phyloP scores from a whole-genome alignment of 2,113 vertebrate genomes.

The Notarius lentiginosus region DNA sequence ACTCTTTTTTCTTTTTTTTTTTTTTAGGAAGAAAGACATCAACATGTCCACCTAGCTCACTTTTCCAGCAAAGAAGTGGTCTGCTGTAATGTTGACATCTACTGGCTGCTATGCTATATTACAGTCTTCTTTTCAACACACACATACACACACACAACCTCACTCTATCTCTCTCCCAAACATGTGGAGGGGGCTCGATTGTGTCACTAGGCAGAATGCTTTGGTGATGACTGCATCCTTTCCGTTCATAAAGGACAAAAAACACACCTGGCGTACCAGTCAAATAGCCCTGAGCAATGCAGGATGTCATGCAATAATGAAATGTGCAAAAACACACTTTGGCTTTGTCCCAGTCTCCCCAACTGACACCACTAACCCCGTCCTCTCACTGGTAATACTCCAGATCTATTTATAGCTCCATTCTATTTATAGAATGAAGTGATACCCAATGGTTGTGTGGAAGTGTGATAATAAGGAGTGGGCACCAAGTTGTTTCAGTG shows the following conservation, averaged over 20 bases:
- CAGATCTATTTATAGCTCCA: slow-evolving; percentile 32
- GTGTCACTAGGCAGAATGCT: slow-evolving; percentile 46
- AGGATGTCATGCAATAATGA: slow-evolving; percentile 31
- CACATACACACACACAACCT: neutral
- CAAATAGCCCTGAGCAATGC: slow-evolving; percentile 10
- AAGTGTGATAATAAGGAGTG: neutral
- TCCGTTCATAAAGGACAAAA: slow-evolving; percentile 9
- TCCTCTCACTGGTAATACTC: slow-evolving; percentile 9
- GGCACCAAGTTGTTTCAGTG: neutral
- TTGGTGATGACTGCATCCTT: slow-evolving; percentile 34
- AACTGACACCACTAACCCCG: neutral
- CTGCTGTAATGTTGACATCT: slow-evolving; percentile 65
- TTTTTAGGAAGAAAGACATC: neutral
- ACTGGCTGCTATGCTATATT: slow-evolving; percentile 54
- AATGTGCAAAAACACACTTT: slow-evolving; percentile 25
- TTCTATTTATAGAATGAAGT: slow-evolving; percentile 53
- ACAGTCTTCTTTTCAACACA: slow-evolving; percentile 35
- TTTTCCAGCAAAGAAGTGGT: neutral
- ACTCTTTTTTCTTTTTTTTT: neutral
- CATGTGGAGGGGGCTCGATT: neutral
- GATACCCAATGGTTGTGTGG: slow-evolving; percentile 14
- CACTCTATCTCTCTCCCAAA: slow-evolving; percentile 23
- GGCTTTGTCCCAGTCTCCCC: slow-evolving; percentile 10
- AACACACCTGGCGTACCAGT: neutral
- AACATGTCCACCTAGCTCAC: neutral